These are phyloP conservation scores for Arothron firmamentum DNA, from an alignment of 2,113 vertebrate species.

Conservation along the genomic window DNA sequence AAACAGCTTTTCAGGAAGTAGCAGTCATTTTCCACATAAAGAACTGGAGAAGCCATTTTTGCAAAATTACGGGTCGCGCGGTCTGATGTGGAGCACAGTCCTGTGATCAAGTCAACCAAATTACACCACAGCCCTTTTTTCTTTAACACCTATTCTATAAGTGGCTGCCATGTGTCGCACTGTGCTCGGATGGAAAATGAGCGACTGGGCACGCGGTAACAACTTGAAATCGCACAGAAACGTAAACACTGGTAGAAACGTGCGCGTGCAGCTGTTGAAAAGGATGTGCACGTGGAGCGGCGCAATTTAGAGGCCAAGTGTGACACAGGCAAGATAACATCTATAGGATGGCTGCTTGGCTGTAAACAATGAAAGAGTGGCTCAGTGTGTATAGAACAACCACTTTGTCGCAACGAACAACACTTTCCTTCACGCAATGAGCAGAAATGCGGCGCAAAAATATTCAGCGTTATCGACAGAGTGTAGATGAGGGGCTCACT, in stretches of 20 bases:
- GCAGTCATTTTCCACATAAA: neutral
- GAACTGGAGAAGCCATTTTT: neutral
- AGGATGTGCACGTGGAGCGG: constrained; percentile 13
- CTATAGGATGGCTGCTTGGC: constrained; percentile 42
- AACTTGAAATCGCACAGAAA: neutral
- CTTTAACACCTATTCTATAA: constrained; percentile 1
- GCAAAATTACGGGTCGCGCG: neutral
- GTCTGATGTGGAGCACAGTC: neutral
- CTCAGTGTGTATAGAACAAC: constrained; percentile 5
- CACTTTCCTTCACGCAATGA: constrained; percentile 6
- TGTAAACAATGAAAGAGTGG: constrained; percentile 48
- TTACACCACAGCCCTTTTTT: neutral
- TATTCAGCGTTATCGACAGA: constrained; percentile 24
- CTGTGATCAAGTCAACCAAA: neutral
- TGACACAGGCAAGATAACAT: constrained; percentile 56
- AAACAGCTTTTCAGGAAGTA: neutral
- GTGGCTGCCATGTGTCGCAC: constrained; percentile 23
- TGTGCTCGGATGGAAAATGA: constrained; percentile 10
- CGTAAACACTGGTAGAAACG: constrained; percentile 5
- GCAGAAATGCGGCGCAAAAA: constrained; percentile 13
- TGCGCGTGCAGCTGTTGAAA: constrained; percentile 10
- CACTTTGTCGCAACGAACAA: constrained; percentile 30
- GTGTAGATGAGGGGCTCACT: constrained; percentile 9
- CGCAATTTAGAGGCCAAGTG: constrained; percentile 44
- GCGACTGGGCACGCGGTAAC: constrained; percentile 10